Evolutionary conservation across 2,888 invertebrate genomes (phyloP).

Genomic region (Coecobrya sp.): DNA sequence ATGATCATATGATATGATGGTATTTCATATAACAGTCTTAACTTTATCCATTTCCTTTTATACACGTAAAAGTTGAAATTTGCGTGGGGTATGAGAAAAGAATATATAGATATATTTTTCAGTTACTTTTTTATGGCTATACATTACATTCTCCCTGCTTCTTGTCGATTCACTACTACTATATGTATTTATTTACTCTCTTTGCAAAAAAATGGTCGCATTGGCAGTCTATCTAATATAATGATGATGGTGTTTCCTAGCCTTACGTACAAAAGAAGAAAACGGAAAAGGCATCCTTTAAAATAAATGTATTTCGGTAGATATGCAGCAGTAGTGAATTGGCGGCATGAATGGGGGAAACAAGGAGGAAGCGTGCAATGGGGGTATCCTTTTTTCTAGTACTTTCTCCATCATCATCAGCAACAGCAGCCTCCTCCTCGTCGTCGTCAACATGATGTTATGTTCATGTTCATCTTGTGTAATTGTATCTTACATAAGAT

Average conservation of each 20-base stretch:
- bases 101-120: neutral
- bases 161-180: no score
- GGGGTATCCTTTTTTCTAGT: slow-evolving; percentile 55
- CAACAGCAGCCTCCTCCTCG: slow-evolving; percentile 27
- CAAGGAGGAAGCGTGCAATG: slow-evolving; percentile 40
- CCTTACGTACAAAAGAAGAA: neutral
- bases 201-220: slow-evolving; percentile 21
- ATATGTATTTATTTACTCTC: slow-evolving; percentile 26
- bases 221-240: slow-evolving; percentile 34
- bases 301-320: slow-evolving; percentile 37
- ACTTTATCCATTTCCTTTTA: slow-evolving; percentile 3
- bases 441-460: slow-evolving; percentile 60
- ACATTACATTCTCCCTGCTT: neutral
- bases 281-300: slow-evolving; percentile 6
- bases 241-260: slow-evolving; percentile 45
- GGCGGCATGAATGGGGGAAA: slow-evolving; percentile 34
- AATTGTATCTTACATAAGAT: slow-evolving; percentile 56
- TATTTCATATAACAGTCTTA: neutral
- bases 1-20: neutral
- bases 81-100: neutral
- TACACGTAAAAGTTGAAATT: neutral
- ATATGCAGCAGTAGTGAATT: neutral
- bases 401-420: slow-evolving; percentile 30
- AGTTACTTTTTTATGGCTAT: neutral
- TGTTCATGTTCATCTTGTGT: slow-evolving; percentile 65